phyloP scores from a whole-genome alignment of 1,140 invertebrate genomes.

The Nylanderia fulva region DNA sequence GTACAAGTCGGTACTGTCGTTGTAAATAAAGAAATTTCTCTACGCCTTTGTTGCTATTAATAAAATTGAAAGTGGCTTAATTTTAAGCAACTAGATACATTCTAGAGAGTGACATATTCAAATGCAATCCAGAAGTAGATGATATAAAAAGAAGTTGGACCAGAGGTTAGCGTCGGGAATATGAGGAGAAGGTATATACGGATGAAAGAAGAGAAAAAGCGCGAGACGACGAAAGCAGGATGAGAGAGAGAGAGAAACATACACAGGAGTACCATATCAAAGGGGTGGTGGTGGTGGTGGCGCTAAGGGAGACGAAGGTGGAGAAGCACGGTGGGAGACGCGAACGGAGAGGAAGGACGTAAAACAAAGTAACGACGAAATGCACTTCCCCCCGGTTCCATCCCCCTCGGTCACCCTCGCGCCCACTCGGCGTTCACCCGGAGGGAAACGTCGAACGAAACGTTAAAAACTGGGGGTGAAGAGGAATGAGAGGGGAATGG shows the following conservation, averaged over 20 bases:
- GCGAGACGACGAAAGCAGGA: slow-evolving; percentile 47
- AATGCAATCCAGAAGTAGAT: slow-evolving; percentile 13
- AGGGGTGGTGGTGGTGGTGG: slow-evolving; percentile 57
- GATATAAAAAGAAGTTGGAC: slow-evolving; percentile 37
- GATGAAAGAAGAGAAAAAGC: slow-evolving; percentile 50
- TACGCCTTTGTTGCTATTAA: not conserved
- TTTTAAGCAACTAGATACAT: slow-evolving; percentile 17
- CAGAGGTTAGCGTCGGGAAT: slow-evolving; percentile 37
- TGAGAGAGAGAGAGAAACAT: not conserved
- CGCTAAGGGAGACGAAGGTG: slow-evolving; percentile 61
- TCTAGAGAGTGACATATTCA: not conserved
- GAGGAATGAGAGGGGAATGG: slow-evolving; percentile 76
- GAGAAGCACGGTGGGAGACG: slow-evolving; percentile 26
- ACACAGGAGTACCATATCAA: slow-evolving; percentile 38
- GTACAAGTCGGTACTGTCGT: not conserved
- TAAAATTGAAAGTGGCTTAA: not conserved
- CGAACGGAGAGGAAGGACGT: slow-evolving; percentile 76
- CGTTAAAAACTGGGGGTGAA: slow-evolving; percentile 83
- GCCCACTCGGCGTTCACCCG: slow-evolving; percentile 71
- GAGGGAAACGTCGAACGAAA: slow-evolving; percentile 84
- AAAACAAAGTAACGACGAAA: slow-evolving; percentile 86
- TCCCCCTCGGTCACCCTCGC: slow-evolving; percentile 58
- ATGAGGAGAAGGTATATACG: slow-evolving; percentile 33
- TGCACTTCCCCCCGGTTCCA: slow-evolving; percentile 78
- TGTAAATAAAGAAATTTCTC: not conserved